Base-by-base conservation (phyloP, 2,113 vertebrate genomes). In the Scopus umbretta region DNA sequence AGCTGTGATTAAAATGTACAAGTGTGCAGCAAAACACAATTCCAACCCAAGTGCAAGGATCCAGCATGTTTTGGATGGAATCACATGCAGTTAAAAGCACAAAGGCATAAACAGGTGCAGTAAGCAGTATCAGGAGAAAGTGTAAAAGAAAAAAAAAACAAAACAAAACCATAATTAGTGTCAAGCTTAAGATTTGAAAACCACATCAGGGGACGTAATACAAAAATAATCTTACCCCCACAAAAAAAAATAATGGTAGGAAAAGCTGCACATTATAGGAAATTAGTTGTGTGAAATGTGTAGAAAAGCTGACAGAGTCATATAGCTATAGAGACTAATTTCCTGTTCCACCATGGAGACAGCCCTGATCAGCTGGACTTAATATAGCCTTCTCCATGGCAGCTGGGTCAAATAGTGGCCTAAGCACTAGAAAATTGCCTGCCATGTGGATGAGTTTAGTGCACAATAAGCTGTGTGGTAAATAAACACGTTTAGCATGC, bases 341-440 rank as follows among this genome's bases (percentile, higher is more conserved):
- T 97, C 93, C 94, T 93, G 81, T 95, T 91, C 62, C 66, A 88
- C 53, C 11, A 4, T 65, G 62, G 81, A 96, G 84, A 94, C 93
- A 93, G 94, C 79, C 40, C 53, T 88, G 93, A 96, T 97, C 96
- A 96, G 92, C 93, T 96, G 93, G 96, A 95, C 94, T 96, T 97
- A 96, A 96, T 91, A 95, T 21, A 95, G 90, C 71, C 79, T 68
- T 91, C 93, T 88, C 66, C 90, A 90, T 62, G 90, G 96, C 96
- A 96, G 92, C 93, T 95, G 94, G 96, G 96, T 97, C 96, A 96
- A 94, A 94, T 6, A 52, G 91, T 91, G 93, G 93, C 74, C 96
- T 94, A 94, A 96, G 87, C 85, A 82, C 93, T 42, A 94, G 96
- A 94, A 97, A 96, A 96, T 92, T 96, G 94, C 93, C 92, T 95